phyloP scores from a whole-genome alignment of 2,113 vertebrate species.

The Phalacrocorax carbo region DNA sequence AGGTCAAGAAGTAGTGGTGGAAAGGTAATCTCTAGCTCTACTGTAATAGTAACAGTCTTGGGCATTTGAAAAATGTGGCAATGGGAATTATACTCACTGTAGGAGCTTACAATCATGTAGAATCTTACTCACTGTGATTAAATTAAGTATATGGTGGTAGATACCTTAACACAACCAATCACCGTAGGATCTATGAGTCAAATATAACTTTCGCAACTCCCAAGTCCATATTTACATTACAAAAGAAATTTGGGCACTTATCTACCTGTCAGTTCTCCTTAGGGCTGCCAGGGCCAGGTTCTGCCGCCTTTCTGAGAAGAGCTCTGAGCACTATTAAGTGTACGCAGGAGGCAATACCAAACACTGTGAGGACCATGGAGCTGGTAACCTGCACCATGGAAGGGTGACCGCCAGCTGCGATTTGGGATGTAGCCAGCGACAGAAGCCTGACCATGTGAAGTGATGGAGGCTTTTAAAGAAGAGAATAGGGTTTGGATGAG shows the following conservation, averaged over 20 bases:
- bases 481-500: background rate
- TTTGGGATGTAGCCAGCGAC: background rate
- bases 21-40: background rate
- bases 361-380: background rate
- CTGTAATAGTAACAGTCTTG: background rate
- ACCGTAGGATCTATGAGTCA: background rate
- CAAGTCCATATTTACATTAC: background rate
- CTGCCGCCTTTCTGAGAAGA: background rate
- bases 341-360: background rate
- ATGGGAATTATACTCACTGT: background rate
- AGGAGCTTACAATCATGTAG: background rate
- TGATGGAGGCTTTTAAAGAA: background rate
- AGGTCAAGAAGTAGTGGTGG: background rate
- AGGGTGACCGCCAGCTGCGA: fast-evolving
- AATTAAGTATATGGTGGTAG: background rate
- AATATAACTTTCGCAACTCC: background rate
- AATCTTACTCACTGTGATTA: background rate
- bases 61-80: background rate
- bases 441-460: background rate
- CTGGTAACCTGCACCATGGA: background rate
- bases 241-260: background rate
- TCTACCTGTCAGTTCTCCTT: background rate
- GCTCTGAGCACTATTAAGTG: fast-evolving
- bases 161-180: background rate
- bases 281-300: background rate